phyloP scores from a whole-genome alignment of 1,140 invertebrate species.

The Aleiodes sp. region DNA sequence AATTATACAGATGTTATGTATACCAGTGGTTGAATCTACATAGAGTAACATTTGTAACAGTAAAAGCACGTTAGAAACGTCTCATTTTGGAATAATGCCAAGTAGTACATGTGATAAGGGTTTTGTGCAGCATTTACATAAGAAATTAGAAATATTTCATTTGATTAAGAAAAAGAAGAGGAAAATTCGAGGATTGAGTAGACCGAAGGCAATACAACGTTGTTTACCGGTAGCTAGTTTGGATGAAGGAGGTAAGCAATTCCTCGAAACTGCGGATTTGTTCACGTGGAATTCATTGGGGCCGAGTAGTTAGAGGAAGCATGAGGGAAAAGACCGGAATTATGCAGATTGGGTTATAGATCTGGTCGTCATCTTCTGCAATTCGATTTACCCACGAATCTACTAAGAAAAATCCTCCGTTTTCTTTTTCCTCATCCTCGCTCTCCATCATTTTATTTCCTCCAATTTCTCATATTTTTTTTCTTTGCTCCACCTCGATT shows the following conservation, averaged over 20 bases:
- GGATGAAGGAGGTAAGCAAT: background rate
- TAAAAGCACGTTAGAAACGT: background rate
- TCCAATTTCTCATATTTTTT: background rate
- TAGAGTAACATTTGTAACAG: background rate
- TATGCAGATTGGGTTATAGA: background rate
- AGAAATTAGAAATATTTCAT: background rate
- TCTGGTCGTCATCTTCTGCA: background rate
- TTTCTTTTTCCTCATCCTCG: background rate
- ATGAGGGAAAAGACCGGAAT: background rate
- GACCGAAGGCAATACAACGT: too few relatives aligned
- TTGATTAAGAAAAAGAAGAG: background rate
- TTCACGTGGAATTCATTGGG: background rate
- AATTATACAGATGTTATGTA: conserved; percentile 13
- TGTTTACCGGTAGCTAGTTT: too few relatives aligned
- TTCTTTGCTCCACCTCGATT: background rate
- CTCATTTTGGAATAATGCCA: conserved; percentile 2
- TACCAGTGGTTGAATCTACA: background rate
- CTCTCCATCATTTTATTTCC: too few relatives aligned
- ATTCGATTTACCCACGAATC: background rate
- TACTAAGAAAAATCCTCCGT: background rate
- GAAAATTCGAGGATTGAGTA: too few relatives aligned
- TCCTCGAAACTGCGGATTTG: background rate
- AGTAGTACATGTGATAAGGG: conserved; percentile 8
- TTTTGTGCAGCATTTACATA: background rate
- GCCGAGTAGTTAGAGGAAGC: too few relatives aligned